phyloP scores from a whole-genome alignment of 2,113 vertebrate genomes.

The Irena cyanogastra region DNA sequence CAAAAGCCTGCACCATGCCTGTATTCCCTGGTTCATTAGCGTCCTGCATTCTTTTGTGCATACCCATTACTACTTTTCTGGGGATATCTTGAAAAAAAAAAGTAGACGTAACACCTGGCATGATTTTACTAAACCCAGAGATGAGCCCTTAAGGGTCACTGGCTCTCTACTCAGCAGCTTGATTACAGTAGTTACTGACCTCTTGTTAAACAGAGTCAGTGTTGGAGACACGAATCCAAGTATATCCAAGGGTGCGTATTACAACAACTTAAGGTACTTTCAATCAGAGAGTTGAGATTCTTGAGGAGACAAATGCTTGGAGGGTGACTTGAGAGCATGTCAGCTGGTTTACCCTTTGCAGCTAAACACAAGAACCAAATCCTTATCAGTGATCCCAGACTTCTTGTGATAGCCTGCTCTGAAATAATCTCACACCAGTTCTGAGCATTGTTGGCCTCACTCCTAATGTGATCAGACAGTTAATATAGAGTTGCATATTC shows the following conservation, averaged over 20 bases:
- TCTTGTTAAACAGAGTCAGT: background rate
- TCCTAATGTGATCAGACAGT: background rate
- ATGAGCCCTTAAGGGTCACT: background rate
- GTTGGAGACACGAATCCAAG: background rate
- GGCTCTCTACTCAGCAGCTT: background rate
- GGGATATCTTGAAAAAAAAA: background rate
- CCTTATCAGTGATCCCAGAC: background rate
- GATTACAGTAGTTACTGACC: background rate
- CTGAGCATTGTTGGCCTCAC: background rate
- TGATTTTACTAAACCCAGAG: background rate
- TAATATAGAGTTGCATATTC: fast-evolving
- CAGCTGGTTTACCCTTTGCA: background rate
- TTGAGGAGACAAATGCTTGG: background rate
- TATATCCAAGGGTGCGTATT: fast-evolving
- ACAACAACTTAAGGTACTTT: background rate
- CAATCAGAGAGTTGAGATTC: background rate
- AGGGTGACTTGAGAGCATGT: background rate
- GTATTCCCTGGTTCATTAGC: background rate
- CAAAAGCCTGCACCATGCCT: background rate
- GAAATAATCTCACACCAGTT: background rate
- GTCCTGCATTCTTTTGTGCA: background rate
- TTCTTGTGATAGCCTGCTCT: background rate
- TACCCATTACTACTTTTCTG: background rate
- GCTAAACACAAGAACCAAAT: background rate
- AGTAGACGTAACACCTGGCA: background rate